Base-by-base conservation (phyloP, 2,888 invertebrate species). In the Campoplex capitator region DNA sequence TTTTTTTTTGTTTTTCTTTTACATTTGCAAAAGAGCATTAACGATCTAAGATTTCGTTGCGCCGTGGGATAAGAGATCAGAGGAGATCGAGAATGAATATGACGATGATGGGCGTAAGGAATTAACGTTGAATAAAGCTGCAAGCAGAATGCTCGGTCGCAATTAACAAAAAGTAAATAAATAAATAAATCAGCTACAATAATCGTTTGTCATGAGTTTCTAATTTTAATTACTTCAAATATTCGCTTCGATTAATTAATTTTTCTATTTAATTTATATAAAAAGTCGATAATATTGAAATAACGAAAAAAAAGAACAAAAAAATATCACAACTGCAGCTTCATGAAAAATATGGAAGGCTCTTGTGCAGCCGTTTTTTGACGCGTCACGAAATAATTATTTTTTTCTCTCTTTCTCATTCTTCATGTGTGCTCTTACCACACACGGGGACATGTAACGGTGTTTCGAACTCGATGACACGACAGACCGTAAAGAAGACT, bases 11-110 rank as follows among this genome's bases (percentile, higher is more conserved):
- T 38, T 38, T 38, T 75, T 54, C 42, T 74, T 67, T 65, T 51
- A 42, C 62, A 58, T 71, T 70, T 32, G 62, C 75, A 58, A 86
- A 79, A 76, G 83, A 83, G 86, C 83, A 83, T 86, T 86, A 86
- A 86, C 86, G 79, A 86, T 86, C 86, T 83, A 80, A 86, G 86
- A 86, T 86, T 86, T 86, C 86, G 83, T 79, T 76, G 79, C 80
- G 71, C 75, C 68, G 76, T 76, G 83, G 58, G 86, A 28, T 74
- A 70, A 79, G 75, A 75, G 75, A 86, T 76, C 83, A 71, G 71
- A 79, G 28, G 56, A 67, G 56, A 83, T 70, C 71, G 65, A 35
- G 70, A 54, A 83, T 83, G 71, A 76, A 83, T 38, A 42, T 76
- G 71, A 71, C 80, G 76, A 67, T 83, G 83, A 70, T 80, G 83